Evolutionary conservation across 2,113 vertebrate genomes (phyloP), one percentile per base, ranked within the genome.

Genomic region (Baryphthengus martii): DNA sequence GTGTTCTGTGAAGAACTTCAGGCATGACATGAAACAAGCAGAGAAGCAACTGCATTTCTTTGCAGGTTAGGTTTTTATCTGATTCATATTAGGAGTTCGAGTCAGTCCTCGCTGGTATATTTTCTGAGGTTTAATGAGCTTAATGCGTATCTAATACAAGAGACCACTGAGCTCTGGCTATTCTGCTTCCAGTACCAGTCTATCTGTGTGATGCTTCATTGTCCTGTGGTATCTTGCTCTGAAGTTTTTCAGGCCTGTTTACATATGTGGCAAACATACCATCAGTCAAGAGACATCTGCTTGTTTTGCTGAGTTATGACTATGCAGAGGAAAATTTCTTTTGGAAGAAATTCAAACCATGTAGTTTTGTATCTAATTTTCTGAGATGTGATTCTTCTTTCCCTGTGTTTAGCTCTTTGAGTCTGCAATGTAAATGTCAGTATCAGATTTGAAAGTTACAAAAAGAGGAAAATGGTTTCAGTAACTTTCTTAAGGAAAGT

Each of bases 21-120:
- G 0, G 0, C 0, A 0, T 35, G 62, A 63, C 39, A 13, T 0
- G 1, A 72, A 75, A 53, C 25, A 62, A 70, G 52, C 49, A n/a
- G 13, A 76, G 25, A 82, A 91, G 13, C 10, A 70, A 74, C 12
- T 42, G 3, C 42, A 39, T 58, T 77, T 67, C 35, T 78, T 77
- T 56, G 16, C 13, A 72, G 19, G 29, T 68, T 49, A 37, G 26
- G 2, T 58, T 40, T 66, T 53, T 19, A 20, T 91, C 87, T 50
- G 23, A 18, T 71, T 53, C 8, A 5, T 33, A 10, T 63, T 67
- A 62, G 11, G 25, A 73, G 53, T 86, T 65, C 70, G 4, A 80
- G 70, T 90, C 85, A 33, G 10, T 83, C 11, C 13, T 78, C 13
- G 33, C 10, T 40, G n/a, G 2, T 56, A n/a, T 24, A 7, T 58